Evolutionary conservation across 2,888 invertebrate species (phyloP), one percentile per base, ranked within the genome.

Genomic region (Stenodera caucasica): DNA sequence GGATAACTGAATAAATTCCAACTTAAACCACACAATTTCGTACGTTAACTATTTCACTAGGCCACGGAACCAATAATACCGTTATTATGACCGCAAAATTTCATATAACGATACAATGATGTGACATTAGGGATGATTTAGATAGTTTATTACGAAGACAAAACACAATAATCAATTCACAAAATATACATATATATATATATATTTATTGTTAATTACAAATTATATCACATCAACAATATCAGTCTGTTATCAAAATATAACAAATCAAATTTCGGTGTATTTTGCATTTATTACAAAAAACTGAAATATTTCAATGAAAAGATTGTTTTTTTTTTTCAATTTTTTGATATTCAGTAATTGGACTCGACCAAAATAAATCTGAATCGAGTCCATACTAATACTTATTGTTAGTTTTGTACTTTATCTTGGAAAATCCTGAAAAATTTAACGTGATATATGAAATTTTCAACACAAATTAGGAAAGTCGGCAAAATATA

Each of bases 171-270:
- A 21, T 30, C 23, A 33, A 32, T 15, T 30, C 7, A 35, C 33
- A 33, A 7, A 21, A 50, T 33, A 9, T n/a, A 30, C 15, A 23
- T 23, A 21, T 29, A 61, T 35, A 37, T 57, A 50, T 61, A 26
- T 29, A 51, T 61, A 55, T 61, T 40, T 45, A 26, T 45, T 50
- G 35, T 30, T 55, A 53, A 30, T 61, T 65, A 60, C 52, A 58
- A 67, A 55, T 57, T 53, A 62, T 66, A 66, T 66, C 67, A 67
- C 67, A 67, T 65, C 60, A 64, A 66, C 63, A 60, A 64, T 64
- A 64, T 65, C 67, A 67, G 67, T 67, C 67, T 64, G 65, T 64
- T 60, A 57, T 60, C 45, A 33, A 32, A 49, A 56, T 57, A 60
- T 57, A 60, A 60, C 50, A 57, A 57, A 51, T 45, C 23, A 45